Evolutionary conservation across 2,888 invertebrate genomes (phyloP), one percentile per base, ranked within the genome.

Genomic region (Dicycla oo): DNA sequence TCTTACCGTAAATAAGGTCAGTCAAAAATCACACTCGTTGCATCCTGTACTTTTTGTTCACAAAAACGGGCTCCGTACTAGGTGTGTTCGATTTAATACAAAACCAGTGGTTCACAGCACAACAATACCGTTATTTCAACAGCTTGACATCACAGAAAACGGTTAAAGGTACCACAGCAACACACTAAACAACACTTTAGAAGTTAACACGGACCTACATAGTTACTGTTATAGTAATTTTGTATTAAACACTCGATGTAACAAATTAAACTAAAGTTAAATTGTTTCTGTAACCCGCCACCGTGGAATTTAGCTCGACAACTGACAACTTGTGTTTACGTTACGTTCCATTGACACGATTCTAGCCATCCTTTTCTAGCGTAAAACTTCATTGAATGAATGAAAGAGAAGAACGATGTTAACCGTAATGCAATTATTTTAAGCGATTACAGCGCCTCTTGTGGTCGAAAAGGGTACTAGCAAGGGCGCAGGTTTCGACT

Each of bases 301-400:
- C 91, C 83, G 85, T 90, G 91, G 90, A 91, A 92, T 92, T 90
- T 89, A 88, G 88, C 80, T 87, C 85, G 73, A 87, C 90, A 89
- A 94, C 93, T 94, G 92, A 91, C 91, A 89, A 91, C 87, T 91
- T 91, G 77, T 93, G 94, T 94, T 94, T 93, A 93, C 91, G 88
- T 91, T 90, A 91, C 85, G 91, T 91, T 93, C 90, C 91, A 91
- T 91, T 93, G 91, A 89, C 89, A 88, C 82, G 74, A 84, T 68
- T 73, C 71, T 73, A 66, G 78, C 75, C 85, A 67, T 91, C 91
- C 86, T 90, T 87, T 73, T 93, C 89, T 73, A 53, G 7, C 74
- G 7, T 38, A 0, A 43, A 30, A 20, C 61, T 47, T 49, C 20
- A 53, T 18, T 23, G 2, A 8, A 47, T 20, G 69, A 66, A 68